These are phyloP conservation scores for Podabrus alpinus DNA, from an alignment of 2,888 invertebrate genomes.

Conservation along the genomic window DNA sequence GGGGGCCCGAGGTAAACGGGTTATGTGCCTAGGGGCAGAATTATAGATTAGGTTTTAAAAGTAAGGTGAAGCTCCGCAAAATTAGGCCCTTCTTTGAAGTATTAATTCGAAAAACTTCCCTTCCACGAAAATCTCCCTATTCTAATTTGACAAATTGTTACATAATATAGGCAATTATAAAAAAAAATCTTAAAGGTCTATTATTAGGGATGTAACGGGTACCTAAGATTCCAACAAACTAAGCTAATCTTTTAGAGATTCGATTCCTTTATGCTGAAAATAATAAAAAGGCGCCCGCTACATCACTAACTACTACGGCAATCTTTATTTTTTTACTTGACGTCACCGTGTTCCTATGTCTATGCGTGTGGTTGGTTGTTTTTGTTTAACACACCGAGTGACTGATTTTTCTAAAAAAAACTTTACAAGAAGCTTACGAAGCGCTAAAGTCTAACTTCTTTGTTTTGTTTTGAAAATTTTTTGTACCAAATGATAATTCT, in stretches of 20 bases:
- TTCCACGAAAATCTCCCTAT: neutral
- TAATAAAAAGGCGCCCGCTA: neutral
- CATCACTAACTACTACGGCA: neutral
- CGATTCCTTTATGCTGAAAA: no score
- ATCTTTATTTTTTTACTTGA: slow-evolving; percentile 1
- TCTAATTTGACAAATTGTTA: neutral
- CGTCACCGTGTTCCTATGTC: neutral
- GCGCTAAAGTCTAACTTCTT: neutral
- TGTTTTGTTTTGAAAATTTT: neutral
- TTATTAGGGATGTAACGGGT: neutral
- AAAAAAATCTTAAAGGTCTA: neutral
- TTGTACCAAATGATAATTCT: slow-evolving; percentile 27
- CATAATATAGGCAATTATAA: neutral
- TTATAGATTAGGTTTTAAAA: no score
- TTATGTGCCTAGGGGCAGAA: no score
- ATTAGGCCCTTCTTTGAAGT: neutral
- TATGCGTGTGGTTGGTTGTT: neutral
- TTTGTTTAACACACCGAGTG: neutral
- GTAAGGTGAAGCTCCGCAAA: neutral
- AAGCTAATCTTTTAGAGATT: no score
- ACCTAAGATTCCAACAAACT: neutral
- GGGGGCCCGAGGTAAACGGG: neutral
- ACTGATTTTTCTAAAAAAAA: neutral
- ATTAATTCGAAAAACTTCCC: neutral
- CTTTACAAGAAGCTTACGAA: neutral